These are phyloP conservation scores for Baronia brevicornis DNA, from an alignment of 2,888 invertebrate genomes.

Conservation along the genomic window DNA sequence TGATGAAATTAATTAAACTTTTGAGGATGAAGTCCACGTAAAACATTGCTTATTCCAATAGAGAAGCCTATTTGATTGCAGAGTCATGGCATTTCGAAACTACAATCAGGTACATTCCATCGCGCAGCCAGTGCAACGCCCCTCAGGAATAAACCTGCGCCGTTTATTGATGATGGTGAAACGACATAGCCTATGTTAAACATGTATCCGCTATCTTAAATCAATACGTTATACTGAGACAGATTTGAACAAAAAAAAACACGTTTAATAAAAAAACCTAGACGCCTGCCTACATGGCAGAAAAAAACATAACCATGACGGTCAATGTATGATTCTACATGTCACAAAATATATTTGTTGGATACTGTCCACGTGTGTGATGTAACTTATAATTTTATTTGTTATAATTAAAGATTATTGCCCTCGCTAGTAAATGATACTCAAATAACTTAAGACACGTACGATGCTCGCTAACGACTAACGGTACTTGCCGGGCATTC, in stretches of 20 bases:
- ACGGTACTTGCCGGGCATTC: slow-evolving; percentile 48
- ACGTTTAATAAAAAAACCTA: too few species aligned
- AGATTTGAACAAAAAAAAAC: too few species aligned
- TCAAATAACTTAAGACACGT: slow-evolving; percentile 37
- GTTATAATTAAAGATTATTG: slow-evolving; percentile 45
- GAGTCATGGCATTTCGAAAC: slow-evolving; percentile 68
- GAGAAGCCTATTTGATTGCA: slow-evolving; percentile 42
- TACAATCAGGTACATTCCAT: slow-evolving; percentile 66
- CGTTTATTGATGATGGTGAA: slow-evolving; percentile 39
- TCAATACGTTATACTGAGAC: not conserved
- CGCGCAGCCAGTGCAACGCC: slow-evolving; percentile 59
- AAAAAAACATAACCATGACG: not conserved
- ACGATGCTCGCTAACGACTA: slow-evolving; percentile 56
- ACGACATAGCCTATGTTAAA: slow-evolving; percentile 1
- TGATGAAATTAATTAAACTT: too few species aligned
- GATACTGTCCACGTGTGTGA: not conserved
- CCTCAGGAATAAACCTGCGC: slow-evolving; percentile 50
- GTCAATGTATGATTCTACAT: slow-evolving; percentile 6
- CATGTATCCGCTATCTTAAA: not conserved
- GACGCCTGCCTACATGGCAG: too few species aligned
- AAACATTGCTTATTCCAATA: slow-evolving; percentile 45
- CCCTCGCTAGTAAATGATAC: slow-evolving; percentile 45
- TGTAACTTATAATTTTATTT: not conserved
- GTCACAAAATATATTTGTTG: slow-evolving; percentile 2
- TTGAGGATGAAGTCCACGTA: slow-evolving; percentile 26